These are phyloP conservation scores for Myotis planiceps DNA, from an alignment of 2,797 vertebrate species.

Conservation along the genomic window DNA sequence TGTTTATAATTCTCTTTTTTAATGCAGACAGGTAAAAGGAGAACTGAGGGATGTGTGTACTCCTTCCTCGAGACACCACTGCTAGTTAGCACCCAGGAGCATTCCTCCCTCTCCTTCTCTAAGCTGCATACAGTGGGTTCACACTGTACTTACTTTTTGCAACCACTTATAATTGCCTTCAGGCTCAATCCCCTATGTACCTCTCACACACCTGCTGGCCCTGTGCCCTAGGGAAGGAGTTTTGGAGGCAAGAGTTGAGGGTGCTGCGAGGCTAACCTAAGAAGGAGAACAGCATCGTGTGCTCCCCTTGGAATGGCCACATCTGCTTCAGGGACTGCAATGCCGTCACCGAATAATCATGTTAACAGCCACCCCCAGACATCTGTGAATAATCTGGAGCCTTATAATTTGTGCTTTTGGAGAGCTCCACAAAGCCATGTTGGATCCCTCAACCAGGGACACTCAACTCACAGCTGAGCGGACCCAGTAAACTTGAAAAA, in stretches of 20 bases:
- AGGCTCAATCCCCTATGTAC: background rate
- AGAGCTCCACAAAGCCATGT: constrained; percentile 32
- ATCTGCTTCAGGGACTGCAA: background rate
- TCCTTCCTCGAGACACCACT: background rate
- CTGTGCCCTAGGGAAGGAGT: background rate
- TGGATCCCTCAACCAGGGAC: background rate
- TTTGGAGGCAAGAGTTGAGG: background rate
- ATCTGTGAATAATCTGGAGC: constrained; percentile 55
- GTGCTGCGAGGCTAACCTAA: background rate
- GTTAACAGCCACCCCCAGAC: background rate
- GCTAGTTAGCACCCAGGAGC: background rate
- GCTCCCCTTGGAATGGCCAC: background rate
- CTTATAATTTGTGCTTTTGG: constrained; percentile 60
- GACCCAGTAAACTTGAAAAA: background rate
- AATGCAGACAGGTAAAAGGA: background rate
- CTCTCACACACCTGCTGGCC: background rate
- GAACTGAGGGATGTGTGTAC: background rate
- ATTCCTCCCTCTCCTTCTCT: background rate
- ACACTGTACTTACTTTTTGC: background rate
- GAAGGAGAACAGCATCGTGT: background rate
- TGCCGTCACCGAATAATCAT: background rate
- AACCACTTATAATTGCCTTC: background rate
- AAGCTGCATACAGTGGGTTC: background rate
- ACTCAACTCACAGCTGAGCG: background rate
- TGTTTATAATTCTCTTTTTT: background rate